phyloP scores from a whole-genome alignment of 2,888 invertebrate species.

The Aporophyla nigra region DNA sequence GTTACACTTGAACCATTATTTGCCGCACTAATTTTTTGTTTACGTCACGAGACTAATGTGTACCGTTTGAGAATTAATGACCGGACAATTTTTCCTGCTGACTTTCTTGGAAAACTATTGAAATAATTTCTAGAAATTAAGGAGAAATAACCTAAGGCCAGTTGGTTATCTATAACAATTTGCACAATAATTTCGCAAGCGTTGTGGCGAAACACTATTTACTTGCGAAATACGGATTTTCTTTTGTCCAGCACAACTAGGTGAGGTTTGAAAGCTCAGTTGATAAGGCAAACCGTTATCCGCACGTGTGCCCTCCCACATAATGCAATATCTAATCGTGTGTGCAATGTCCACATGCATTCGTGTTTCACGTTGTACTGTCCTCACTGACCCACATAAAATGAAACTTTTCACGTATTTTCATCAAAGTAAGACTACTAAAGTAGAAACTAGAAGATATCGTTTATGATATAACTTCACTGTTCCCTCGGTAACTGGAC shows the following conservation, averaged over 20 bases:
- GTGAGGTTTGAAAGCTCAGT: slow-evolving; percentile 66
- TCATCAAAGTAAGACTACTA: neutral
- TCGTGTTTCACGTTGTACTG: slow-evolving; percentile 47
- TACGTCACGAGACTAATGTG: slow-evolving; percentile 26
- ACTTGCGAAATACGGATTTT: slow-evolving; percentile 70
- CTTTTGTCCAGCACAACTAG: slow-evolving; percentile 65
- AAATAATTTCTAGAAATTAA: slow-evolving; percentile 9
- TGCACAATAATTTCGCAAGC: slow-evolving; percentile 40
- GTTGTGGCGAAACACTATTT: slow-evolving; percentile 43
- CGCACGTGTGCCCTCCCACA: slow-evolving; percentile 84
- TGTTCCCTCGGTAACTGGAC: slow-evolving; percentile 20
- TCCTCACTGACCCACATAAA: slow-evolving; percentile 43
- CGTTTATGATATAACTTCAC: slow-evolving; percentile 1
- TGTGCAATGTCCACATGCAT: slow-evolving; percentile 63
- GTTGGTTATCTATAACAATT: slow-evolving; percentile 4
- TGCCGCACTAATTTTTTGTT: slow-evolving; percentile 49
- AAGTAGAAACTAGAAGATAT: slow-evolving; percentile 4
- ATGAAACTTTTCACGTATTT: slow-evolving; percentile 16
- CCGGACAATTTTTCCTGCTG: slow-evolving; percentile 9
- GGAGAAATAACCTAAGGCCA: slow-evolving; percentile 13
- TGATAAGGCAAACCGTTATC: slow-evolving; percentile 83
- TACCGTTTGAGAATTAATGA: slow-evolving; percentile 37
- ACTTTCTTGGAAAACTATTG: slow-evolving; percentile 17
- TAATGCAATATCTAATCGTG: slow-evolving; percentile 73
- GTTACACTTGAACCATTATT: slow-evolving; percentile 65